phyloP scores from a whole-genome alignment of 1,140 invertebrate genomes.

The Temnothorax curvispinosus region DNA sequence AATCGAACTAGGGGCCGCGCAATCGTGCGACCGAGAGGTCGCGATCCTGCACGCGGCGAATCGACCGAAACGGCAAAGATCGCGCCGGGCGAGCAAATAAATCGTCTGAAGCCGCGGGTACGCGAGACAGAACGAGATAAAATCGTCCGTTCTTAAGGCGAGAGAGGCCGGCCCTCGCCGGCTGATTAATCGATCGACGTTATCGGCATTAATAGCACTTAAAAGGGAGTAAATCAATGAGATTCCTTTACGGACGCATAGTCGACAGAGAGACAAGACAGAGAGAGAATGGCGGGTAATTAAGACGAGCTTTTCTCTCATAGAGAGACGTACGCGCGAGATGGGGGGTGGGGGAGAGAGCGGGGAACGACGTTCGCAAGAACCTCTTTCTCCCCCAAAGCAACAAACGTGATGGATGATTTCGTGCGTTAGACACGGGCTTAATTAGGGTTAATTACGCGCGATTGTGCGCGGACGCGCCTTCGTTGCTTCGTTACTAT shows the following conservation, averaged over 20 bases:
- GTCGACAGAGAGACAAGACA: neutral
- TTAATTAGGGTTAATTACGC: slow-evolving; percentile 82
- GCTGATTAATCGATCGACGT: slow-evolving; percentile 64
- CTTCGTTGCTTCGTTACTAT: slow-evolving; percentile 66
- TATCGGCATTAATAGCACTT: slow-evolving; percentile 68
- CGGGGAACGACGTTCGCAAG: slow-evolving; percentile 14
- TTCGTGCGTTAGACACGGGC: slow-evolving; percentile 68
- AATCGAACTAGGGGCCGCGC: neutral
- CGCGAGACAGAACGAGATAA: slow-evolving; percentile 57
- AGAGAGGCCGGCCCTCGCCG: slow-evolving; percentile 49
- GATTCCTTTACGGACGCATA: slow-evolving; percentile 48
- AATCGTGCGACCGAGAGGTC: slow-evolving; percentile 42
- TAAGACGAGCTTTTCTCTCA: slow-evolving; percentile 68
- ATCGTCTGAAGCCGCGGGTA: slow-evolving; percentile 47
- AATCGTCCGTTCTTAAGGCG: slow-evolving; percentile 51
- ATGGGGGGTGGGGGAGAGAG: no score
- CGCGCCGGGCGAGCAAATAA: slow-evolving; percentile 46
- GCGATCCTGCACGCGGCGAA: slow-evolving; percentile 19
- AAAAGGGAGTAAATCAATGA: slow-evolving; percentile 63
- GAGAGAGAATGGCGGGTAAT: slow-evolving; percentile 59
- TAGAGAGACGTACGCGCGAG: slow-evolving; percentile 3
- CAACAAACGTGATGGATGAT: slow-evolving; percentile 68
- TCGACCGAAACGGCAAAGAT: slow-evolving; percentile 27
- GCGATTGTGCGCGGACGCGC: slow-evolving; percentile 75
- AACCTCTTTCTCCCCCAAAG: neutral